Percentiles rank a stretch among this genome's conserved stretches.
These are phyloP conservation scores for Apoda limacodes DNA, from an alignment of 2,888 invertebrate genomes.

Conservation along the genomic window DNA sequence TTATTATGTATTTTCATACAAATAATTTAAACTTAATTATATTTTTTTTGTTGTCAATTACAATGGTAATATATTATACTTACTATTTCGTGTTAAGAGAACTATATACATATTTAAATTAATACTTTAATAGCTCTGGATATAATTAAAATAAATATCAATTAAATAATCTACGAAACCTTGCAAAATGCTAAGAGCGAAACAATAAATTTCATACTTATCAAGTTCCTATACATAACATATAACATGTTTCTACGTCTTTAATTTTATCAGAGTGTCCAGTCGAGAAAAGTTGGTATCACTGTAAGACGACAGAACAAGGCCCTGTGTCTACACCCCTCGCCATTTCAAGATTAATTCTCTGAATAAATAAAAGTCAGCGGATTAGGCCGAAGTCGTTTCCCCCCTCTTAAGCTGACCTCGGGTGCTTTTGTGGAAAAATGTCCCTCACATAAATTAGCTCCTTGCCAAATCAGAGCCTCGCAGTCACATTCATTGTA, in stretches of 20 bases:
- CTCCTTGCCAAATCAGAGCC: conserved; percentile 49
- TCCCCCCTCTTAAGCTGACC: conserved; percentile 67
- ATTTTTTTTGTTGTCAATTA: no score
- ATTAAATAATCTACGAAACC: neutral
- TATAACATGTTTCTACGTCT: no score
- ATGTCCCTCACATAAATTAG: conserved; percentile 62
- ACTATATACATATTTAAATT: no score
- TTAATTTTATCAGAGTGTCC: conserved; percentile 43
- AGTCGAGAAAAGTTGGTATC: conserved; percentile 47
- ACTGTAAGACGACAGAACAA: conserved; percentile 43
- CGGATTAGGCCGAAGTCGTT: conserved; percentile 67
- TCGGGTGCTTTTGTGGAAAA: conserved; percentile 66
- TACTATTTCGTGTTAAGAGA: no score
- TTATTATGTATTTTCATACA: no score
- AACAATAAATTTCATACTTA: conserved; percentile 39
- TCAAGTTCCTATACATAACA: conserved; percentile 28
- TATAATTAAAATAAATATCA: neutral
- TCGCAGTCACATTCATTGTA: conserved; percentile 32
- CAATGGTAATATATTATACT: no score
- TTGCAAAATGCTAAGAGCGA: conserved; percentile 2
- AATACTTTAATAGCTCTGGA: no score
- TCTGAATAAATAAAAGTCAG: conserved; percentile 71
- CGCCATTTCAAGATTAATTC: conserved; percentile 60
- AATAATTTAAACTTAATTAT: no score
- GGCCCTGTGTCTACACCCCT: conserved; percentile 49